phyloP scores from a whole-genome alignment of 2,797 vertebrate genomes.

The Serranus cabrilla region DNA sequence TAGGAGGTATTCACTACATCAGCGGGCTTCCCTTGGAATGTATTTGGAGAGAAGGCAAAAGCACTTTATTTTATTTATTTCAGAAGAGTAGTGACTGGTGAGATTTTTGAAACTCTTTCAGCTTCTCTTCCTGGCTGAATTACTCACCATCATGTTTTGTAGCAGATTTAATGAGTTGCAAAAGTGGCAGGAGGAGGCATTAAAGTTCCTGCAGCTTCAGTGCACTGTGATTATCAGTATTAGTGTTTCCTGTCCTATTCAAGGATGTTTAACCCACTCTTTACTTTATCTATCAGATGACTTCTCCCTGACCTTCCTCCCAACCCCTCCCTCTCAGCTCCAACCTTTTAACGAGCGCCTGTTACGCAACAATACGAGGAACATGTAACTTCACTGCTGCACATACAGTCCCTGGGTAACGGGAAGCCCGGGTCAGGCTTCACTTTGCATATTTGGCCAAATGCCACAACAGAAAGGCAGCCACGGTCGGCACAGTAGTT shows the following conservation, averaged over 20 bases:
- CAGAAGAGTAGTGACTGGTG: background rate
- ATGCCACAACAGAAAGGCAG: slow-evolving; percentile 24
- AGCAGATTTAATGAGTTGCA: background rate
- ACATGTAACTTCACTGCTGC: slow-evolving; percentile 36
- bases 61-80: background rate
- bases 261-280: background rate
- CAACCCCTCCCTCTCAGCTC: slow-evolving; percentile 3
- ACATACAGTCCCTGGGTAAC: slow-evolving; percentile 43
- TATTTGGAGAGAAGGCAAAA: background rate
- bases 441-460: slow-evolving; percentile 54
- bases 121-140: slow-evolving; percentile 3
- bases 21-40: background rate
- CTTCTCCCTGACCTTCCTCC: slow-evolving; percentile 37
- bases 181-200: background rate
- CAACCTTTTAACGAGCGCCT: slow-evolving; percentile 21
- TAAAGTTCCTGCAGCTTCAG: background rate
- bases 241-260: background rate
- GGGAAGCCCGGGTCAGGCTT: slow-evolving; percentile 54
- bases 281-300: slow-evolving; percentile 2
- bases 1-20: background rate
- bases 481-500: slow-evolving; percentile 7
- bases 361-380: slow-evolving; percentile 63
- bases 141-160: background rate
- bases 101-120: background rate
- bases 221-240: background rate